These are phyloP conservation scores for Ephydatia muelleri DNA, from an alignment of 37 sponge, comb jelly and placozoan genomes.

Conservation along the genomic window DNA sequence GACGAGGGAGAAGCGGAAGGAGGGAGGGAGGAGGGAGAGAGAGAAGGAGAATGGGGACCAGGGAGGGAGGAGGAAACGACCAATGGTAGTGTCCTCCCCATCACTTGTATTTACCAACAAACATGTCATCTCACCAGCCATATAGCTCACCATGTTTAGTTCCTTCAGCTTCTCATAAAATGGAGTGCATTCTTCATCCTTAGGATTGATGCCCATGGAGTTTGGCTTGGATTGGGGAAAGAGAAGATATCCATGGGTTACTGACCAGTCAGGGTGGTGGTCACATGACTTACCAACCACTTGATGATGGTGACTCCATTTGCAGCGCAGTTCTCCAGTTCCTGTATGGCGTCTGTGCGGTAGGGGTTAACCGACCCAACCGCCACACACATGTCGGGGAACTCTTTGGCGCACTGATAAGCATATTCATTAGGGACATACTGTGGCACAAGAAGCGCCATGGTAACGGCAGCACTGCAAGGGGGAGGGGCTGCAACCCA, in stretches of 20 bases:
- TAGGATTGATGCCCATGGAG: conserved; percentile 80
- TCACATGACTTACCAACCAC: conserved; percentile 71
- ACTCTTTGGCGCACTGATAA: conserved; percentile 50
- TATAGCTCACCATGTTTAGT: conserved; percentile 70
- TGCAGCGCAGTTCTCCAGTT: conserved; percentile 66
- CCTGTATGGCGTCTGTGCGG: conserved; percentile 67
- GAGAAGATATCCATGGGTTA: background rate
- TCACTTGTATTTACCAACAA: background rate
- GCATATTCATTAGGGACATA: conserved; percentile 86
- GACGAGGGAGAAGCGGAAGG: too few species aligned
- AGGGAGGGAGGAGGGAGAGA: conserved; percentile 15
- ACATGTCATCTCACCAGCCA: background rate
- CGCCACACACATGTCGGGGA: conserved; percentile 67
- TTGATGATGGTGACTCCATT: conserved; percentile 79
- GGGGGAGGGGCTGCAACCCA: background rate
- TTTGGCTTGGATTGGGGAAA: conserved; percentile 59
- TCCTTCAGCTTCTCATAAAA: conserved; percentile 83
- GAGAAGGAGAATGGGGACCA: background rate
- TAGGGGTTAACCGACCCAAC: conserved; percentile 90
- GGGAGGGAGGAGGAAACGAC: background rate
- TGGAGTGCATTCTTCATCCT: conserved; percentile 57
- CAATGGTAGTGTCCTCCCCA: background rate
- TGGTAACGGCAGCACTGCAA: background rate
- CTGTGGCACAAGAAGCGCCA: conserved; percentile 13
- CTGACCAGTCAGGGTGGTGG: background rate